Evolutionary conservation across 2,888 invertebrate species (phyloP).

Genomic region (Subacronicta megacephala): DNA sequence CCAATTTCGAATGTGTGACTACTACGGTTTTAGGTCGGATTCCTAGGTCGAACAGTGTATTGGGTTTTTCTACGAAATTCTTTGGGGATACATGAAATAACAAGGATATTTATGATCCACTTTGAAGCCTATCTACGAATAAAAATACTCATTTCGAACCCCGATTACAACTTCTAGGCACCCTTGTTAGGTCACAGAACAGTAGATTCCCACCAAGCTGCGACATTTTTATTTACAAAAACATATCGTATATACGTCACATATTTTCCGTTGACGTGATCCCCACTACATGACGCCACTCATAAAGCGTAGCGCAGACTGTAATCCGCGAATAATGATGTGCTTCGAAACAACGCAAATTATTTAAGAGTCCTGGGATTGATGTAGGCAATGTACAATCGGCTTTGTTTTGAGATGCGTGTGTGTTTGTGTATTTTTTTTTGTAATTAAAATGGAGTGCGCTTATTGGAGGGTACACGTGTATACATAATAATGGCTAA

Average conservation of each 20-base stretch:
- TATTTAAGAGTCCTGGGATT: conserved; percentile 37
- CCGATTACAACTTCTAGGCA: too few species aligned
- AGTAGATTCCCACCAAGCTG: too few species aligned
- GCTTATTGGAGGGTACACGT: background rate
- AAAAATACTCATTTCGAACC: too few species aligned
- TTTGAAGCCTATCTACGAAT: too few species aligned
- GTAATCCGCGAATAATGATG: conserved; percentile 61
- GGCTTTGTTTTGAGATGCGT: conserved; percentile 27
- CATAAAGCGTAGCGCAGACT: conserved; percentile 40
- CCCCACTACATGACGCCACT: conserved; percentile 39
- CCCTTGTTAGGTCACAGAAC: too few species aligned
- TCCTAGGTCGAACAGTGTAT: too few species aligned
- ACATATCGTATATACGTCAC: conserved; percentile 2
- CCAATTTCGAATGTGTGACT: too few species aligned
- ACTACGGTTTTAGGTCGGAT: too few species aligned
- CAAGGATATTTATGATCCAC: too few species aligned
- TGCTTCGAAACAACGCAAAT: conserved; percentile 48
- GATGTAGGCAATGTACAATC: conserved; percentile 16
- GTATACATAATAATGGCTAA: background rate
- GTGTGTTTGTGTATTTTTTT: conserved; percentile 6
- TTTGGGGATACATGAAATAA: too few species aligned
- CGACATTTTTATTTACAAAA: too few species aligned
- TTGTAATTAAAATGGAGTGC: conserved; percentile 10
- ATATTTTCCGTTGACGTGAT: conserved; percentile 35
- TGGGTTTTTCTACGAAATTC: too few species aligned